Base-by-base conservation (phyloP, 2,113 vertebrate genomes). In the Nothoprocta perdicaria region DNA sequence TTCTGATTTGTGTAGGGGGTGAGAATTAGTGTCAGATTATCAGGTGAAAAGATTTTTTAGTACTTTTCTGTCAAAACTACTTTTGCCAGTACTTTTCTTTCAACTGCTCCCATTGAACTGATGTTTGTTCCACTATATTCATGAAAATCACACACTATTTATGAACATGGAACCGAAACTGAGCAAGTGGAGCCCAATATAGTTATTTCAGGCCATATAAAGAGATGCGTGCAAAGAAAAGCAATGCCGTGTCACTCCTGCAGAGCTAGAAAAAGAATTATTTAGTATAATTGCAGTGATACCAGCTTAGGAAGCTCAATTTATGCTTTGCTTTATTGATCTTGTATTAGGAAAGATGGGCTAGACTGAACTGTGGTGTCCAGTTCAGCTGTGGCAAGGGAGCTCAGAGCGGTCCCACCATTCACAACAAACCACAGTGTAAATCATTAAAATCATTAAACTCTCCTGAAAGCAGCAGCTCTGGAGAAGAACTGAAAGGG, bases 221-320 rank as follows among this genome's bases (percentile, higher is more conserved):
- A 29, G 24, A 62, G 29, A 24, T 27, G 15, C 8, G 31, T 14
- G 12, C 14, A 29, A 57, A 60, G 31, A 13, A 48, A 26, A 66
- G 69, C 33, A 31, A 33, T 72, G 31, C 33, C 8, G 3, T 13
- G 17, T 4, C 38, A 16, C 29, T 3, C 26, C 41, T 48, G 58
- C 53, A 48, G 57, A 40, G 41, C 23, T 52, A 2, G 23, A 29
- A 68, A 10, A 57, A 55, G 63, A 77, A 65, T 75, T n/a, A 2
- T 0, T 29, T 27, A 45, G 52, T 31, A 2, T 0, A 1, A 27
- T 8, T 40, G 53, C 53, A 57, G 1, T 4, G 7, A 40, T 3
- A 5, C 6, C 48, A 10, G 62, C 4, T 15, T 3, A 2, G 6
- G 31, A 38, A 24, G 75, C 46, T n/a, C 15, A 8, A 26, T 12